Evolutionary conservation across 1,140 invertebrate genomes (phyloP).

Genomic region (Leptinotarsa lineolata): DNA sequence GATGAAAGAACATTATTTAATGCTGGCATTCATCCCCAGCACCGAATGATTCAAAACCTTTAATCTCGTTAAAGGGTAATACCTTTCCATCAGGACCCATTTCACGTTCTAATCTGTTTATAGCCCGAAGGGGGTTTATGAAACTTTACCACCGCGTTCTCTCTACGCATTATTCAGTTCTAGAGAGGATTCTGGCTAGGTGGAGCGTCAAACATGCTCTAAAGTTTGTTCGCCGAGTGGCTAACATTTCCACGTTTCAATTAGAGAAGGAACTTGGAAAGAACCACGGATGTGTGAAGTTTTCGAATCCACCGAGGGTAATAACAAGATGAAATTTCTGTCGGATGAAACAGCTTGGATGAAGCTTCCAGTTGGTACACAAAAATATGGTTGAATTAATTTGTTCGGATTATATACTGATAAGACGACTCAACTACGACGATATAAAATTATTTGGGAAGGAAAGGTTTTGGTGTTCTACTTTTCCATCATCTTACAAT

Average conservation of each 20-base stretch:
- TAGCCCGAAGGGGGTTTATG: slow-evolving; percentile 36
- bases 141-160: slow-evolving; percentile 29
- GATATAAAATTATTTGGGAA: too few relatives aligned
- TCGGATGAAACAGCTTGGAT: too few relatives aligned
- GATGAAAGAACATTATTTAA: slow-evolving; percentile 14
- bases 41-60: slow-evolving; percentile 41
- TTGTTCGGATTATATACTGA: too few relatives aligned
- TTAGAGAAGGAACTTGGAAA: slow-evolving; percentile 32
- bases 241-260: slow-evolving; percentile 38
- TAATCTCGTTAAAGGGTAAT: slow-evolving; percentile 50
- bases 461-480: too few relatives aligned
- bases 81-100: slow-evolving; percentile 47
- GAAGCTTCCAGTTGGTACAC: too few relatives aligned
- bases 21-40: slow-evolving; percentile 25
- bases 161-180: slow-evolving; percentile 31
- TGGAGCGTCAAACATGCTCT: slow-evolving; percentile 44
- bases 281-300: slow-evolving; percentile 33
- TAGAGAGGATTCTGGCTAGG: slow-evolving; percentile 39
- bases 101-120: slow-evolving; percentile 46
- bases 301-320: not conserved
- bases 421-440: too few relatives aligned
- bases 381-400: too few relatives aligned
- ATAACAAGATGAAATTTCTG: too few relatives aligned
- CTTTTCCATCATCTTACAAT: too few relatives aligned
- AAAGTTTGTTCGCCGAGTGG: slow-evolving; percentile 36